Evolutionary conservation across 1,140 invertebrate species (phyloP).

Genomic region (Eumeta japonica): DNA sequence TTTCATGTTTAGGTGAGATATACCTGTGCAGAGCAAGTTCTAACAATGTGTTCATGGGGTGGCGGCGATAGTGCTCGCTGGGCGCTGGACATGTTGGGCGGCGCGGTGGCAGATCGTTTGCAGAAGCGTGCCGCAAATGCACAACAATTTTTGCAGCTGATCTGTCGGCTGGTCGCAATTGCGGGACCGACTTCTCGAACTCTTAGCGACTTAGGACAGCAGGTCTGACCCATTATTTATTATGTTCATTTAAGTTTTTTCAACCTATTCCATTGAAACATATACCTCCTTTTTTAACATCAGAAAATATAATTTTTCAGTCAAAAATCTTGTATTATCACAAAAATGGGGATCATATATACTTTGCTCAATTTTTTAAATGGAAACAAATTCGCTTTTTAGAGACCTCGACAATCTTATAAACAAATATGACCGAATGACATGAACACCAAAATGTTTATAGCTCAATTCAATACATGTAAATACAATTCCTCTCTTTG

Average conservation of each 20-base stretch:
- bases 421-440: too few relatives aligned
- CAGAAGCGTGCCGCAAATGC: constrained; percentile 34
- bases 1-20: constrained; percentile 32
- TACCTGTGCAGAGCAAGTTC: constrained; percentile 45
- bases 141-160: constrained; percentile 47
- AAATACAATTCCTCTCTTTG: too few relatives aligned
- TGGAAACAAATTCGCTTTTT: too few relatives aligned
- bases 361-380: too few relatives aligned
- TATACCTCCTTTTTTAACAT: not conserved
- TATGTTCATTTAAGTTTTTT: not conserved
- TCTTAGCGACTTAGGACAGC: constrained; percentile 33
- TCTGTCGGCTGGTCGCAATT: constrained; percentile 44
- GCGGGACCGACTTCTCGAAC: constrained; percentile 37
- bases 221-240: too few relatives aligned
- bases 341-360: not conserved
- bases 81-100: constrained; percentile 16
- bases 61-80: constrained; percentile 23
- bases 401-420: too few relatives aligned
- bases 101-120: constrained; percentile 23
- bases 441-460: too few relatives aligned
- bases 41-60: constrained; percentile 49
- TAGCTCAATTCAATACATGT: too few relatives aligned
- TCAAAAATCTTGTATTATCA: not conserved
- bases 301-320: not conserved
- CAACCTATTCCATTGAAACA: not conserved